Base-by-base conservation (phyloP, 2,113 vertebrate genomes). In the Cnemophilus loriae region DNA sequence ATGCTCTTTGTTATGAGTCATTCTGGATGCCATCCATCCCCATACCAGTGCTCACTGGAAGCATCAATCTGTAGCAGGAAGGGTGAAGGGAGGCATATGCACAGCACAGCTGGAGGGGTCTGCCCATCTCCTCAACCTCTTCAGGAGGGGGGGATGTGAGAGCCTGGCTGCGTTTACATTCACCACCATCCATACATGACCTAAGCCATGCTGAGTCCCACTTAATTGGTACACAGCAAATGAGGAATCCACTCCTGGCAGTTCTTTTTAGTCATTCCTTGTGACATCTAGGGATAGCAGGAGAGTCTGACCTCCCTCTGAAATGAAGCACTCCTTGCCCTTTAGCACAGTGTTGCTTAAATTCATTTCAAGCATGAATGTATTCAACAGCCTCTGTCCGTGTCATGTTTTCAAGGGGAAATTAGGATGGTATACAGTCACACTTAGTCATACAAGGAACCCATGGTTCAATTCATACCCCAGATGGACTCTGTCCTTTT, bases 1-100 rank as follows among this genome's bases (percentile, higher is more conserved):
- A 84, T 93, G 89, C 96, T 97, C 63, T 93, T 94, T 95, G 90
- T 82, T 93, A 76, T 97, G 96, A 98, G 93, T 97, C 93, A 93
- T 92, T 69, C 96, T 97, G 97, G 96, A 97, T 94, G 86, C 94
- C 57, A 47, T 96, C 93, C 93, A 77, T 93, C 83, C 91, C 14
- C 0, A 42, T 91, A 97, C 97, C 59, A 69, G 10, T 21, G 61
- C 90, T 84, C 33, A 3, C 57, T 93, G 90, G 93, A 96, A 96
- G 94, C 94, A 90, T 77, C 86, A 39, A 15, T 94, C 95, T 89
- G 53, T 10, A 65, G 82, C 86, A 84, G 89, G 93, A 89, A 88
- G 94, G 69, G 42, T 33, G 50, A 89, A 89, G 53, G 3, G 73
- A 94, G 65, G 81, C 96, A 87, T 78, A 80, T 78, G 71, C 47